Conservation (phyloP, 2,113 vertebrate species). For the Embiotoca jacksoni region DNA sequence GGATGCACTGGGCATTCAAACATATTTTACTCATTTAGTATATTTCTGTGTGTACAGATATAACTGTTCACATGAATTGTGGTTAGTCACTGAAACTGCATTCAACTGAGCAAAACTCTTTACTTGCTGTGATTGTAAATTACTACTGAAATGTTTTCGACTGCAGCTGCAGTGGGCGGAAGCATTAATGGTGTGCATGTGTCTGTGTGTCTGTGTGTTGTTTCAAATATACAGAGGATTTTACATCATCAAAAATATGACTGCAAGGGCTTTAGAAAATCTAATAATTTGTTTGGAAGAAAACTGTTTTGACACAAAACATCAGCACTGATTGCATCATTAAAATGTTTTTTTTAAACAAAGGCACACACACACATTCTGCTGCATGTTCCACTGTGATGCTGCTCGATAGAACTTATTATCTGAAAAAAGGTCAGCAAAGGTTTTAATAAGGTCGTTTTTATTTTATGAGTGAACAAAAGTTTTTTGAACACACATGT, state of each 20-base stretch:
- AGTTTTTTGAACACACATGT: constrained; percentile 4
- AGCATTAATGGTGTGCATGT: neutral
- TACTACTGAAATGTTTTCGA: neutral
- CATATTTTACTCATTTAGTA: neutral
- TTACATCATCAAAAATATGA: constrained; percentile 51
- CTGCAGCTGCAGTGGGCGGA: neutral
- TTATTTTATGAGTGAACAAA: constrained; percentile 7
- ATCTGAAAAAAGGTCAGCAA: constrained; percentile 18
- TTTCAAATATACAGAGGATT: constrained; percentile 38
- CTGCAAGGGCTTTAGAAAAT: constrained; percentile 5
- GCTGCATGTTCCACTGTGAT: neutral
- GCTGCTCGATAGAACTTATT: neutral
- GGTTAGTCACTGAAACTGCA: neutral
- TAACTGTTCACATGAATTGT: constrained; percentile 2
- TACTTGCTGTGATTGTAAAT: constrained; percentile 14
- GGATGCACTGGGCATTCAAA: neutral
- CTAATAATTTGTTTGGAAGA: constrained; percentile 27
- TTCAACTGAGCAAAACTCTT: constrained; percentile 1
- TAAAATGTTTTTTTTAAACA: constrained; percentile 5
- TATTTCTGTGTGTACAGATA: neutral
- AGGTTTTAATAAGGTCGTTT: constrained; percentile 26
- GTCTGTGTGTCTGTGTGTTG: constrained; percentile 4
- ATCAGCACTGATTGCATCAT: constrained; percentile 35
- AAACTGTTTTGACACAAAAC: constrained; percentile 16
- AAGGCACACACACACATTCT: neutral